These are phyloP conservation scores for Cephonodes hylas DNA, from an alignment of 2,888 invertebrate genomes.

Conservation along the genomic window DNA sequence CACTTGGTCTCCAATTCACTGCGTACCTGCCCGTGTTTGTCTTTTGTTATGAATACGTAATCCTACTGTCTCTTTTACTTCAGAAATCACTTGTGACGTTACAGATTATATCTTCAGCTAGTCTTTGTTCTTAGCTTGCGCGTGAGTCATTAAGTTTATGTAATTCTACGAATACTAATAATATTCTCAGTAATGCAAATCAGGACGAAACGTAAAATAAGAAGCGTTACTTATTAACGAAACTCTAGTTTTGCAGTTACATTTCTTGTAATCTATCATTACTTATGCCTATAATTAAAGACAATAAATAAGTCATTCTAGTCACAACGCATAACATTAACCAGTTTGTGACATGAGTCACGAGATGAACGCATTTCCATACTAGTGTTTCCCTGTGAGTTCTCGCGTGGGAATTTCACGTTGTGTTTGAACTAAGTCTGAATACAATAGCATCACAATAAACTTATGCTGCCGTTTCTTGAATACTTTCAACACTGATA, in stretches of 20 bases:
- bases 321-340: background rate
- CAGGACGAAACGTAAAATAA: too few species aligned
- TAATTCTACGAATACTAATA: background rate
- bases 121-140: background rate
- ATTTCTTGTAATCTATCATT: too few species aligned
- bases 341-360: background rate
- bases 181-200: too few species aligned
- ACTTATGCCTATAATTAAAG: too few species aligned
- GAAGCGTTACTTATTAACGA: too few species aligned
- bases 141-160: background rate
- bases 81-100: background rate
- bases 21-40: background rate
- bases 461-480: background rate
- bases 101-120: background rate
- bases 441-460: background rate
- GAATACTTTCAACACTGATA: too few species aligned
- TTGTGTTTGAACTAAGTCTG: background rate
- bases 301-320: background rate
- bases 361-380: background rate
- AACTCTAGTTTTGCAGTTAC: too few species aligned
- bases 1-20: conserved; percentile 20
- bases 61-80: background rate
- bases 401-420: background rate
- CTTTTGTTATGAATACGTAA: conserved; percentile 9
- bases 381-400: background rate